phyloP scores from a whole-genome alignment of 1,140 invertebrate species.

The Hormaphis cornu region DNA sequence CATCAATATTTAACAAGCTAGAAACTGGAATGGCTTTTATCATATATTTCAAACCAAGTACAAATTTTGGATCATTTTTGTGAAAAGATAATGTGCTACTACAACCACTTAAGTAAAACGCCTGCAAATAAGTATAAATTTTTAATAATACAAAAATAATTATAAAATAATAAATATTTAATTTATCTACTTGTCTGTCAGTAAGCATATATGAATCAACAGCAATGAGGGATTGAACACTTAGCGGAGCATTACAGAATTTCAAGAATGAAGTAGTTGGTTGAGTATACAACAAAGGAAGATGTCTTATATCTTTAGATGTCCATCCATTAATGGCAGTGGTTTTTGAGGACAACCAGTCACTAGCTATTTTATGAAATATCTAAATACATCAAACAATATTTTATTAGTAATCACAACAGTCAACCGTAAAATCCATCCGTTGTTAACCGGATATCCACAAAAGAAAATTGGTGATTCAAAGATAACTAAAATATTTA shows the following conservation, averaged over 20 bases:
- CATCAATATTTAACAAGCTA: not conserved
- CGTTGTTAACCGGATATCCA: too few relatives aligned
- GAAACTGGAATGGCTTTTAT: constrained; percentile 19
- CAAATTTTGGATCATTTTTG: constrained; percentile 12
- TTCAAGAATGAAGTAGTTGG: constrained; percentile 2
- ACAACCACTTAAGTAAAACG: constrained; percentile 24
- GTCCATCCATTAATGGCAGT: not conserved
- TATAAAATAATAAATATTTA: not conserved
- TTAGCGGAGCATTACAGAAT: not conserved
- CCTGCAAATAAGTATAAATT: not conserved
- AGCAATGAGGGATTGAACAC: constrained; percentile 11
- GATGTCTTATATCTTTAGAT: constrained; percentile 10
- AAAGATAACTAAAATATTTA: too few relatives aligned
- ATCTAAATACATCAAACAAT: not conserved
- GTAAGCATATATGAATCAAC: constrained; percentile 6
- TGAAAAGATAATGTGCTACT: constrained; percentile 5
- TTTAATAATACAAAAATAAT: not conserved
- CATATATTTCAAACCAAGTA: constrained; percentile 15
- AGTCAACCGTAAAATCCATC: too few relatives aligned
- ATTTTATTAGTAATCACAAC: too few relatives aligned
- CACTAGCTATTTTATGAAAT: constrained; percentile 24
- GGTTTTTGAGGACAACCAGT: not conserved
- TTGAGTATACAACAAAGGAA: constrained; percentile 23
- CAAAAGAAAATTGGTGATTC: too few relatives aligned
- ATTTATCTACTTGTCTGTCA: constrained; percentile 9